phyloP scores from a whole-genome alignment of 2,888 invertebrate species.

The Melinopterus prodromus region DNA sequence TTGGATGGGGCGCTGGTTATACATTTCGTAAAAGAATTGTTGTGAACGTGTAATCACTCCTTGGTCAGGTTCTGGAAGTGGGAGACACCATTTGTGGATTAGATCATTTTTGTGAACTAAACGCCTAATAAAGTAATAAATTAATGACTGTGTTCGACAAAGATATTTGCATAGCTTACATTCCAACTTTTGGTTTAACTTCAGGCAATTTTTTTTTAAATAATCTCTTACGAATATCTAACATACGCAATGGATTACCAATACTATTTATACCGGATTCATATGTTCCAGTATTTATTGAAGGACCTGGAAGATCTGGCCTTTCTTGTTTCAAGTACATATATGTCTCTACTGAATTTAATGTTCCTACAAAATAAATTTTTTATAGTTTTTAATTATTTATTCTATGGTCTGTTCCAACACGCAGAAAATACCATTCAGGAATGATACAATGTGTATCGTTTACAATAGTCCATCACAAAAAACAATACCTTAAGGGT shows the following conservation, averaged over 20 bases:
- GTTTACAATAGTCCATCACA: background rate
- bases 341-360: constrained; percentile 82
- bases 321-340: constrained; percentile 60
- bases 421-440: background rate
- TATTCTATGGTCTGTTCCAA: background rate
- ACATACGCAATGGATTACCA: constrained; percentile 69
- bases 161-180: constrained; percentile 47
- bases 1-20: constrained; percentile 80
- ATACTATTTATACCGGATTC: constrained; percentile 84
- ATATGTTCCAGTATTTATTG: constrained; percentile 86
- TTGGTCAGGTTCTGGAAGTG: constrained; percentile 85
- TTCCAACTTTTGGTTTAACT: constrained; percentile 62
- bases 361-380: constrained; percentile 61
- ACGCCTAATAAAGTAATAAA: constrained; percentile 33
- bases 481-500: no score
- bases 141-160: background rate
- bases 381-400: background rate
- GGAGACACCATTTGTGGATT: constrained; percentile 58
- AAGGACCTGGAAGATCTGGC: constrained; percentile 58
- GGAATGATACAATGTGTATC: background rate
- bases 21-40: constrained; percentile 72
- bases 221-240: constrained; percentile 70
- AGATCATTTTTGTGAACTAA: constrained; percentile 42
- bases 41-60: constrained; percentile 85
- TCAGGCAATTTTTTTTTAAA: constrained; percentile 71